These are phyloP conservation scores for Choloepus hoffmanni DNA, from an alignment of 2,113 vertebrate species.

Conservation along the genomic window DNA sequence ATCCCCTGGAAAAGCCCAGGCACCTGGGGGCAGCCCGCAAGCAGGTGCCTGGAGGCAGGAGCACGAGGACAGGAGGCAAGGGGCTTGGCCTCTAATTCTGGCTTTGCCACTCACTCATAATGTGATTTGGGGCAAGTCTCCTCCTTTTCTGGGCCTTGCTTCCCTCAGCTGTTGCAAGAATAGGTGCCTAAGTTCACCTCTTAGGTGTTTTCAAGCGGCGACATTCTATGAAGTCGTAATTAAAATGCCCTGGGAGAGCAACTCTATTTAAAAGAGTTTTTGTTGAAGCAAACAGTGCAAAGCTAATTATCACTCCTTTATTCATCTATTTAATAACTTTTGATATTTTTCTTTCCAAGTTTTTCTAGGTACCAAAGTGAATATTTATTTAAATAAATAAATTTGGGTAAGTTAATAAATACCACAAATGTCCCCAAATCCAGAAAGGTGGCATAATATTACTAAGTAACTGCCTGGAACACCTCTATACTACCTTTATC, in stretches of 20 bases:
- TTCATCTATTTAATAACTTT: conserved; percentile 40
- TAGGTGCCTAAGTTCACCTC: not conserved
- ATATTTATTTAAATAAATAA: conserved; percentile 30
- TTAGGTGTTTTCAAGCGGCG: not conserved
- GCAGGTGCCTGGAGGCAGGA: too few relatives aligned
- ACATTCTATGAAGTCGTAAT: not conserved
- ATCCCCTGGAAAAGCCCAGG: too few relatives aligned
- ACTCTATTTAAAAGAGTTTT: conserved; percentile 1
- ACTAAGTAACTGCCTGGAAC: not conserved
- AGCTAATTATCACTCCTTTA: conserved; percentile 52
- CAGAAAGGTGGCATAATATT: not conserved
- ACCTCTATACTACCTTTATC: not conserved
- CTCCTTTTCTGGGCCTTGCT: not conserved
- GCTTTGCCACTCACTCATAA: too few relatives aligned
- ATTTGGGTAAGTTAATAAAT: conserved; percentile 9
- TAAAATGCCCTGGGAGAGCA: conserved; percentile 12
- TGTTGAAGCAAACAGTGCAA: conserved; percentile 28
- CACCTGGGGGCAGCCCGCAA: too few relatives aligned
- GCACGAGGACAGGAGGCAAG: rapidly evolving
- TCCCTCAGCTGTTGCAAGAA: not conserved
- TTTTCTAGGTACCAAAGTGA: not conserved
- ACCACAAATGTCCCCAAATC: not conserved
- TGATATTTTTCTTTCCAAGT: not conserved
- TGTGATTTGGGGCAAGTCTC: too few relatives aligned
- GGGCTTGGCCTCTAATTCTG: not conserved